Evolutionary conservation across 1,140 invertebrate species (phyloP).

Genomic region (Orius insidiosus): DNA sequence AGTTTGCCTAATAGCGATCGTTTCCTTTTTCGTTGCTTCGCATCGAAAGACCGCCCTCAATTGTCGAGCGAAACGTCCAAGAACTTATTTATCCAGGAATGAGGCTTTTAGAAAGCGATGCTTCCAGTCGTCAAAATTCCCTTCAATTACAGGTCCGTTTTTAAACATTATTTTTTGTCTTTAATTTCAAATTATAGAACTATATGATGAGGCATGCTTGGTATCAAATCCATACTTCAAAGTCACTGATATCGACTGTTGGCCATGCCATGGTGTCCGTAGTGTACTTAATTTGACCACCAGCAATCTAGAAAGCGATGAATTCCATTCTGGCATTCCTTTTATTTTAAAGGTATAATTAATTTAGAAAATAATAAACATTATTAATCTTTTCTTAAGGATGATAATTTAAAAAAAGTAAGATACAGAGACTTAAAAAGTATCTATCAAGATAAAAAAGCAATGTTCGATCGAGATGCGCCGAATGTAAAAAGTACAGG

Average conservation of each 20-base stretch:
- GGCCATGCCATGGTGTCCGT: constrained; percentile 48
- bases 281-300: constrained; percentile 35
- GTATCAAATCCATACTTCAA: constrained; percentile 57
- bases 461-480: constrained; percentile 19
- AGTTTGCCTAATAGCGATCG: not conserved
- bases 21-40: constrained; percentile 2
- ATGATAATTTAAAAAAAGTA: constrained; percentile 17
- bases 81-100: constrained; percentile 50
- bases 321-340: constrained; percentile 27
- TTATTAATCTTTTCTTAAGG: constrained; percentile 15
- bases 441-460: constrained; percentile 13
- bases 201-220: constrained; percentile 61
- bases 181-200: constrained; percentile 33
- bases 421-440: constrained; percentile 7
- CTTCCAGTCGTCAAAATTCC: constrained; percentile 42
- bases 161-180: not conserved
- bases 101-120: constrained; percentile 35
- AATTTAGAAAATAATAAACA: not conserved
- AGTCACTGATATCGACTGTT: constrained; percentile 53
- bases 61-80: constrained; percentile 41
- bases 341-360: constrained; percentile 25
- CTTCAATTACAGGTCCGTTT: constrained; percentile 37
- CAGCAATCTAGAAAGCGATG: constrained; percentile 23
- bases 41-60: constrained; percentile 29
- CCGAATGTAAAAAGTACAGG: constrained; percentile 12